These are phyloP conservation scores for Hofmannophila pseudospretella DNA, from an alignment of 2,888 invertebrate species.

Conservation along the genomic window DNA sequence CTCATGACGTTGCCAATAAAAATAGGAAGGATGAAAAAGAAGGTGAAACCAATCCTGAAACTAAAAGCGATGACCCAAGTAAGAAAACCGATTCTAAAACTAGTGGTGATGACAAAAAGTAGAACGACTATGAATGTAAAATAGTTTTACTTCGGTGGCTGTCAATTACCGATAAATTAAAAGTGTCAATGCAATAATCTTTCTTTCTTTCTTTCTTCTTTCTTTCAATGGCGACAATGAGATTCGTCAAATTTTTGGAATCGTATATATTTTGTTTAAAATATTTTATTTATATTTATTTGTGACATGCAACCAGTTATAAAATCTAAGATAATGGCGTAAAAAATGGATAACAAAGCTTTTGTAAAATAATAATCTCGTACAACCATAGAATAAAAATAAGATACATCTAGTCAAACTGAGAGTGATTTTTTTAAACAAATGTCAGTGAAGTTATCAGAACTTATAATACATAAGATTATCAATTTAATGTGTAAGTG, in stretches of 20 bases:
- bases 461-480: conserved; percentile 69
- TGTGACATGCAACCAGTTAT: conserved; percentile 23
- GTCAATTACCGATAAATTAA: conserved; percentile 3
- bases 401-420: conserved; percentile 59
- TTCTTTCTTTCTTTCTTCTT: no score
- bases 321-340: conserved; percentile 9
- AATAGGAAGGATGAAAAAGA: conserved; percentile 45
- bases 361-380: neutral
- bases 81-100: conserved; percentile 41
- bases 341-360: conserved; percentile 7
- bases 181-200: conserved; percentile 1
- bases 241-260: conserved; percentile 34
- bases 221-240: neutral
- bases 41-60: conserved; percentile 28
- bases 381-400: conserved; percentile 16
- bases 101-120: conserved; percentile 43
- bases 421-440: conserved; percentile 44
- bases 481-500: conserved; percentile 63
- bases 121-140: conserved; percentile 18
- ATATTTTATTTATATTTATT: conserved; percentile 41
- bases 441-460: conserved; percentile 73
- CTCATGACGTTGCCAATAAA: conserved; percentile 22
- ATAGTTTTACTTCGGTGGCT: conserved; percentile 9
- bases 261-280: conserved; percentile 39
- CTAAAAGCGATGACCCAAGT: conserved; percentile 37